Evolutionary conservation across 2,797 vertebrate species (phyloP).

Genomic region (Oreortyx pictus): DNA sequence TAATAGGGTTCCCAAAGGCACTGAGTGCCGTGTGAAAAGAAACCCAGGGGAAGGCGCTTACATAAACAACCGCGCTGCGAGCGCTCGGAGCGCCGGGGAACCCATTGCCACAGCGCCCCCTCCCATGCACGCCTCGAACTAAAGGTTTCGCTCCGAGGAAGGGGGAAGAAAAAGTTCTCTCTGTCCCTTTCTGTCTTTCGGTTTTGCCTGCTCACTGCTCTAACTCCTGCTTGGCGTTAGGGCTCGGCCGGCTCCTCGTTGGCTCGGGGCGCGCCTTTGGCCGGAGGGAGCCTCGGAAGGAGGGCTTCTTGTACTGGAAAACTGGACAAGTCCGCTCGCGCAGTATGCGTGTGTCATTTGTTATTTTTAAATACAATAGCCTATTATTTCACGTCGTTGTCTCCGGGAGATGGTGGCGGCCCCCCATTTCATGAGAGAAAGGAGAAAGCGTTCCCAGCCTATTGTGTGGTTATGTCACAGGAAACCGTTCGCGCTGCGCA

Average conservation of each 20-base stretch:
- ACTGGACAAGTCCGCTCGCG: constrained; percentile 33
- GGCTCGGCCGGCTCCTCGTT: background rate
- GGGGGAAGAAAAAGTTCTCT: constrained; percentile 44
- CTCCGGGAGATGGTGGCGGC: constrained; percentile 56
- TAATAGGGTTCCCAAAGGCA: constrained; percentile 14
- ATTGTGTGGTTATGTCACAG: constrained; percentile 62
- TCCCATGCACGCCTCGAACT: constrained; percentile 57
- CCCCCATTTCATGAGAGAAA: constrained; percentile 54
- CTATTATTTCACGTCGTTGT: constrained; percentile 61
- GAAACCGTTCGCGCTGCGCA: constrained; percentile 43
- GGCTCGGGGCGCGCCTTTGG: background rate
- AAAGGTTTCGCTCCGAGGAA: background rate
- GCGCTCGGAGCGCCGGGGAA: constrained; percentile 7
- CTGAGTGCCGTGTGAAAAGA: background rate
- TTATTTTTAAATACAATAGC: constrained; percentile 65
- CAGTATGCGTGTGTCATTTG: constrained; percentile 45
- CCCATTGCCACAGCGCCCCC: constrained; percentile 81
- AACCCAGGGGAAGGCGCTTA: background rate
- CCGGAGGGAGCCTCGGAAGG: background rate
- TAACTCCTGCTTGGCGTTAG: background rate
- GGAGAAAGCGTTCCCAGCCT: constrained; percentile 58
- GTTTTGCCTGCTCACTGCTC: background rate
- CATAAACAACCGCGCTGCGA: background rate
- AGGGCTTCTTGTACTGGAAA: background rate
- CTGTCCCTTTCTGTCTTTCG: background rate